A percentile compares a stretch with the other conserved stretches of the same genome.
phyloP scores from a whole-genome alignment of 1,140 invertebrate species.

The Penaeus chinensis region DNA sequence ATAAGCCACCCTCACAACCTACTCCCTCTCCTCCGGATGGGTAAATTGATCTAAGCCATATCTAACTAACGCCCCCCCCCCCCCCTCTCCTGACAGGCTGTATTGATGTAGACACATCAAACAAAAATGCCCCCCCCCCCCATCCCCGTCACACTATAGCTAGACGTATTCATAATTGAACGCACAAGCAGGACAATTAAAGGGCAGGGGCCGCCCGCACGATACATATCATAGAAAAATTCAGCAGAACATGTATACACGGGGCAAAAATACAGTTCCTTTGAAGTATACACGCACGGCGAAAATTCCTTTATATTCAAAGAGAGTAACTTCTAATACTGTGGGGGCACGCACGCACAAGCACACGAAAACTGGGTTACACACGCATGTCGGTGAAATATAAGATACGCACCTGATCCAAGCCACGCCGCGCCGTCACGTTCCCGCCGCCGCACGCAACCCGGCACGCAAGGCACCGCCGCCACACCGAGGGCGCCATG shows the following conservation, averaged over 20 bases:
- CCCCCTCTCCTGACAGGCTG: background rate
- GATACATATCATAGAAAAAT: slow-evolving; percentile 46
- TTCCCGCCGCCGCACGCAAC: too few relatives aligned
- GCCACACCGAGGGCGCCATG: too few relatives aligned
- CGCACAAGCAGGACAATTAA: slow-evolving; percentile 42
- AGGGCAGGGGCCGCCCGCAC: slow-evolving; percentile 32
- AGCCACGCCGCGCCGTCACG: too few relatives aligned
- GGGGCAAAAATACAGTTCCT: slow-evolving; percentile 39
- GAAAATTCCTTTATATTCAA: slow-evolving; percentile 58
- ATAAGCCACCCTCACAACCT: too few relatives aligned
- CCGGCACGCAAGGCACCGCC: too few relatives aligned
- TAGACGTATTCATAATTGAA: slow-evolving; percentile 45
- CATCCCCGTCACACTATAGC: background rate
- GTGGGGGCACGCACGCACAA: slow-evolving; percentile 20
- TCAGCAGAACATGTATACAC: slow-evolving; percentile 14
- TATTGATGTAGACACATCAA: background rate
- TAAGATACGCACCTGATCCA: too few relatives aligned
- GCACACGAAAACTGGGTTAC: slow-evolving; percentile 39
- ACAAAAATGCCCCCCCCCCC: background rate
- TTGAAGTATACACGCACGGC: slow-evolving; percentile 49
- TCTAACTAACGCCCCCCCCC: background rate
- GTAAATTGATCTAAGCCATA: background rate
- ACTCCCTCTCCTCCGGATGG: too few relatives aligned
- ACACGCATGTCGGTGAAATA: background rate
- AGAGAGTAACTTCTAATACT: slow-evolving; percentile 52